Evolutionary conservation across 2,113 vertebrate genomes (phyloP).

Genomic region (Laticauda laticaudata): DNA sequence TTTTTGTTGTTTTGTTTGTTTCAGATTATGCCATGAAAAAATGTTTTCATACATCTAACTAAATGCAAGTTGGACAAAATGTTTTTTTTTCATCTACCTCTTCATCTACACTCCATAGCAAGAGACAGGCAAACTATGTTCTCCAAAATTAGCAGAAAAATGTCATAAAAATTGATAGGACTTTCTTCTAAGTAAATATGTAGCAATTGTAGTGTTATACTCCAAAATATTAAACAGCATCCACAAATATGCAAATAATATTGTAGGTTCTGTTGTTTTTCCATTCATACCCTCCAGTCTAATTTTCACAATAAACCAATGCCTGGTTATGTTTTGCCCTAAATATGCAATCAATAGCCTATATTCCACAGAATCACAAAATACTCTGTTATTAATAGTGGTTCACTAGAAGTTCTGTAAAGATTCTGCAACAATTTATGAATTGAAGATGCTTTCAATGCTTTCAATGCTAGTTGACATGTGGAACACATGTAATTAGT

Average conservation of each 20-base stretch:
- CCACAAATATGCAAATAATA: not conserved
- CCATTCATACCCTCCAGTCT: not conserved
- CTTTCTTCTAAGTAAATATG: not conserved
- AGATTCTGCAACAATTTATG: not conserved
- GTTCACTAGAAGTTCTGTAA: not conserved
- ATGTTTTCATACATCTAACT: slow-evolving; percentile 7
- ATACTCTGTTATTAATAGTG: not conserved
- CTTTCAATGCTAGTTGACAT: not conserved
- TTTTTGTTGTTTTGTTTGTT: not conserved
- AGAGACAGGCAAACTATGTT: not conserved
- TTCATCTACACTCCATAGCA: not conserved
- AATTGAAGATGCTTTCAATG: not conserved
- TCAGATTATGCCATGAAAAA: not conserved
- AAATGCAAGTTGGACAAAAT: not conserved
- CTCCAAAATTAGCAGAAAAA: not conserved
- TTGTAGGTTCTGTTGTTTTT: not conserved
- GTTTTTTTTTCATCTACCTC: not conserved
- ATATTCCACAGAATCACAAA: not conserved
- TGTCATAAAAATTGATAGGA: not conserved
- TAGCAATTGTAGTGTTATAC: not conserved
- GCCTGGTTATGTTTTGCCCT: not conserved
- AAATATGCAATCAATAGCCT: not conserved
- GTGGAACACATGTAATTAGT: not conserved
- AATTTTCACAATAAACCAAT: not conserved
- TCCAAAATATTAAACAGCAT: not conserved